Evolutionary conservation across 1,140 invertebrate species (phyloP).

Genomic region (Drosophila sproati): DNA sequence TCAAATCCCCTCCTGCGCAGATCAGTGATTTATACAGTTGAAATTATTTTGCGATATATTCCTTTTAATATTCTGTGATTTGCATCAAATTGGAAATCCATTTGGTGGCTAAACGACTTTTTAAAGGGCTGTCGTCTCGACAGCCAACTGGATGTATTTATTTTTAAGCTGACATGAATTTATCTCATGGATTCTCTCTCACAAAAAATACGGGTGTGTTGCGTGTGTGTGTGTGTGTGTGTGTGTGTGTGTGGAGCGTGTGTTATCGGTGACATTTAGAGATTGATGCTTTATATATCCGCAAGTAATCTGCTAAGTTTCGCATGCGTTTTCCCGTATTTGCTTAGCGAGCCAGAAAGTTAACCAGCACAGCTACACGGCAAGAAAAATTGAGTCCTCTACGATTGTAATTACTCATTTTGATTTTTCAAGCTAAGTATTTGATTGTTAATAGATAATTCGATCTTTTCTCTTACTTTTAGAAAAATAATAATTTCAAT

Average conservation of each 20-base stretch:
- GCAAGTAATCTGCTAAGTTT: constrained; percentile 76
- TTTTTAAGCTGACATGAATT: constrained; percentile 74
- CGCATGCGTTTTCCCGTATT: constrained; percentile 56
- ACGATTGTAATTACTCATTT: too few species aligned
- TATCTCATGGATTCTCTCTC: constrained; percentile 50
- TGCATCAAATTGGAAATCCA: constrained; percentile 62
- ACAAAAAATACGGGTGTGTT: background rate
- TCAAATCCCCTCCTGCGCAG: background rate
- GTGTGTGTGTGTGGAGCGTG: constrained; percentile 9
- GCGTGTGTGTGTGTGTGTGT: background rate
- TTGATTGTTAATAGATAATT: too few species aligned
- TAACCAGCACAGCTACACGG: constrained; percentile 31
- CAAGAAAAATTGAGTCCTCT: too few species aligned
- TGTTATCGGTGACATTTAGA: constrained; percentile 69
- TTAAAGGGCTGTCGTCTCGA: constrained; percentile 67
- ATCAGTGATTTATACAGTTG: background rate
- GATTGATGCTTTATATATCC: constrained; percentile 75
- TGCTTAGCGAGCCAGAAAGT: constrained; percentile 45
- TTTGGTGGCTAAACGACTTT: constrained; percentile 69
- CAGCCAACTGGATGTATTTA: constrained; percentile 39
- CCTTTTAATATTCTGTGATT: constrained; percentile 24
- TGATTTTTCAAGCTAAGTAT: too few species aligned
- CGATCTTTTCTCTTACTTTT: too few species aligned
- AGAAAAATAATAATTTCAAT: too few species aligned
- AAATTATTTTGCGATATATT: background rate